A percentile compares a stretch with the other conserved stretches of the same genome.
Conservation (phyloP, 2,888 invertebrate species). For the Tortrix viridana region DNA sequence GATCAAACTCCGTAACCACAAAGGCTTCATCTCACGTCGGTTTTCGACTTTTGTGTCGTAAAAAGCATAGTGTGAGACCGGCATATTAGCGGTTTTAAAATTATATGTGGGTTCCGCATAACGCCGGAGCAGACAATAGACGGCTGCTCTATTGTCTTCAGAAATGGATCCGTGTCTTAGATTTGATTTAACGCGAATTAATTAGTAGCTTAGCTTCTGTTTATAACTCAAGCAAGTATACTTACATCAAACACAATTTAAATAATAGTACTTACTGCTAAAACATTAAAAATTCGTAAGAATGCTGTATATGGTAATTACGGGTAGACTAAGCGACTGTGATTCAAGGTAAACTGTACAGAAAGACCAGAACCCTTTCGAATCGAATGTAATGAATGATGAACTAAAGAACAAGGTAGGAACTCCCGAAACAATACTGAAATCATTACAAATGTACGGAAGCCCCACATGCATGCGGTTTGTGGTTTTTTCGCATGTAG, state of each 20-base stretch:
- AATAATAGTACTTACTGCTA: neutral
- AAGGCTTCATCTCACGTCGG: constrained; percentile 69
- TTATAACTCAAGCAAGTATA: neutral
- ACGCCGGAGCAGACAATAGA: constrained; percentile 44
- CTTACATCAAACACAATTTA: neutral
- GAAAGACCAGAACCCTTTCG: constrained; percentile 2
- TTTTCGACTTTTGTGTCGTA: constrained; percentile 73
- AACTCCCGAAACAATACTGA: constrained; percentile 19
- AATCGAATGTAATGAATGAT: neutral
- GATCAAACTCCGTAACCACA: constrained; percentile 79
- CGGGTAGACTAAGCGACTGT: neutral
- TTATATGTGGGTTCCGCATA: constrained; percentile 60
- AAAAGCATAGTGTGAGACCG: constrained; percentile 63
- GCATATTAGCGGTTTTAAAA: constrained; percentile 71
- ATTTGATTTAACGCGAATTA: constrained; percentile 34
- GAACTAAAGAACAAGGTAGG: neutral
- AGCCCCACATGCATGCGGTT: constrained; percentile 22
- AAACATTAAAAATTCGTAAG: constrained; percentile 9
- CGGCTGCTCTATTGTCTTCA: constrained; percentile 42
- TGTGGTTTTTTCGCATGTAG: constrained; percentile 32
- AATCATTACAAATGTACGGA: constrained; percentile 33
- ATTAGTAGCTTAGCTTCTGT: constrained; percentile 17
- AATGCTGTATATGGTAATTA: constrained; percentile 1
- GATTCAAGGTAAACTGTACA: no score
- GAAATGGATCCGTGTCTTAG: constrained; percentile 40